phyloP scores from a whole-genome alignment of 2,888 invertebrate genomes.

The Bruchidius siliquastri region DNA sequence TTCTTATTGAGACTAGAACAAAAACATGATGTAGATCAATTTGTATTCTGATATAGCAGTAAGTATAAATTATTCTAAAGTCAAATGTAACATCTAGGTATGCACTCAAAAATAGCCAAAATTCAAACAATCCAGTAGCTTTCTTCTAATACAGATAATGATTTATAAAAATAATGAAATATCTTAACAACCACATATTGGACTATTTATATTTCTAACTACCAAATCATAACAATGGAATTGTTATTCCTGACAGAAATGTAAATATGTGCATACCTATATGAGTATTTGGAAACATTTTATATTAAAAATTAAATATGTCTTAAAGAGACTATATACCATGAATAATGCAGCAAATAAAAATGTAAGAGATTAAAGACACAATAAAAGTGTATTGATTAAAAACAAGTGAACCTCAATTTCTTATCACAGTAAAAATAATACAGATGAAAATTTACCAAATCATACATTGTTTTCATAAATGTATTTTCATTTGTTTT shows the following conservation, averaged over 20 bases:
- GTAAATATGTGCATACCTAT: neutral
- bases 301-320: neutral
- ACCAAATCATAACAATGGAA: neutral
- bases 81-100: too few relatives aligned
- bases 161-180: too few relatives aligned
- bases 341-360: neutral
- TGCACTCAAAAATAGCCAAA: too few relatives aligned
- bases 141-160: too few relatives aligned
- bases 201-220: neutral
- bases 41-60: too few relatives aligned
- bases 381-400: too few relatives aligned
- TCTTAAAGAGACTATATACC: neutral
- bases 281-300: neutral
- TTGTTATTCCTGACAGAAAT: too few relatives aligned
- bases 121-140: too few relatives aligned
- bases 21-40: too few relatives aligned
- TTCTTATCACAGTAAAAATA: conserved; percentile 1
- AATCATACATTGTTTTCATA: neutral
- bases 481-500: neutral
- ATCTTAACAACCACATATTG: neutral
- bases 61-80: too few relatives aligned
- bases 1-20: too few relatives aligned
- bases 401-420: neutral
- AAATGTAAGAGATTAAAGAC: too few relatives aligned
- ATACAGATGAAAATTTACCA: neutral